Conservation (phyloP, 2,113 vertebrate genomes). For the Lagopus muta region DNA sequence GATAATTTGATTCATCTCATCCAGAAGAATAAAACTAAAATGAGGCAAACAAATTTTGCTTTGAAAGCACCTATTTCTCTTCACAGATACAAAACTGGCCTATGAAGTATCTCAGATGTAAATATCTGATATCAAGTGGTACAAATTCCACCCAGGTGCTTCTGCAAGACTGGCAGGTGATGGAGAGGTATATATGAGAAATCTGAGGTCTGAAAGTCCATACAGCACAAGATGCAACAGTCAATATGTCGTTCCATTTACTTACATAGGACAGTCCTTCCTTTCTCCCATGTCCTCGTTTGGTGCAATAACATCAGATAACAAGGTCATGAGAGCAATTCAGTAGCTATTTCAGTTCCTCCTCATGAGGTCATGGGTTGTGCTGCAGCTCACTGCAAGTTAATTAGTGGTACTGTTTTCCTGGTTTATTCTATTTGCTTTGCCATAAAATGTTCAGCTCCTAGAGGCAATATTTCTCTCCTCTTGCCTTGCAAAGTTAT, state of each 20-base stretch:
- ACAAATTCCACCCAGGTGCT: background rate
- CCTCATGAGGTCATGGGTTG: background rate
- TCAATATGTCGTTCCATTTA: background rate
- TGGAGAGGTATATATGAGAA: background rate
- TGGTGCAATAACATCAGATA: background rate
- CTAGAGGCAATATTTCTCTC: background rate
- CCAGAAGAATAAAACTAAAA: background rate
- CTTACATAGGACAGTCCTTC: background rate
- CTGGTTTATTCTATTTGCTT: background rate
- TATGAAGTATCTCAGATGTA: background rate
- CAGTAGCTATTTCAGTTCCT: background rate
- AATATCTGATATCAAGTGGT: background rate
- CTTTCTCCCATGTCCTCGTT: background rate
- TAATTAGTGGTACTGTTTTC: constrained; percentile 12
- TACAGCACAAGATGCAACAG: background rate
- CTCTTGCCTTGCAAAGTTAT: background rate
- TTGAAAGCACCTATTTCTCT: background rate
- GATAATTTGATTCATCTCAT: background rate
- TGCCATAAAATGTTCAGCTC: background rate
- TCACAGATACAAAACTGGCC: background rate
- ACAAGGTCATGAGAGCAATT: constrained; percentile 23
- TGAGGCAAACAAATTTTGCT: background rate
- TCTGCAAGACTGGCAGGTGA: background rate
- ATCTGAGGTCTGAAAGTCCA: background rate
- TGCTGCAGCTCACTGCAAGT: background rate